Percentiles rank a stretch among this genome's conserved stretches.
phyloP scores from a whole-genome alignment of 1,140 invertebrate genomes.

The Drosophila pallidifrons region DNA sequence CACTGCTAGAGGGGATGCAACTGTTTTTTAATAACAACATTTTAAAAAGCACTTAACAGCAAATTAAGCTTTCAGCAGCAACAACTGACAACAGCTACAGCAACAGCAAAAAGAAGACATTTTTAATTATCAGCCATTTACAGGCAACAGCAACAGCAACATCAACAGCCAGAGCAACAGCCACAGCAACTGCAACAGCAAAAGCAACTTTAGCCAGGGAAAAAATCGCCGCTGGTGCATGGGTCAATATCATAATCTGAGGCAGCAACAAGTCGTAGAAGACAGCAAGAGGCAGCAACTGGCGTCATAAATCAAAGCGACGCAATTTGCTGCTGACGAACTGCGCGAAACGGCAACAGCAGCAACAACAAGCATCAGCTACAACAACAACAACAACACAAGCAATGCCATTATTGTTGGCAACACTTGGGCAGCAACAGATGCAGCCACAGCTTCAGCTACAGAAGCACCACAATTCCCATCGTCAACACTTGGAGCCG shows the following conservation, averaged over 20 bases:
- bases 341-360: conserved; percentile 58
- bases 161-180: conserved; percentile 11
- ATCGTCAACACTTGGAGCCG: conserved; percentile 68
- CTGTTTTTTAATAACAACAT: conserved; percentile 67
- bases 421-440: conserved; percentile 53
- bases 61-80: conserved; percentile 75
- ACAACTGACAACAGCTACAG: conserved; percentile 43
- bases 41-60: conserved; percentile 76
- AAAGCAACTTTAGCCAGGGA: conserved; percentile 22
- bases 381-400: conserved; percentile 36
- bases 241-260: conserved; percentile 84
- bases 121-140: conserved; percentile 75
- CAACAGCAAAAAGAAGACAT: conserved; percentile 64
- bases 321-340: conserved; percentile 84
- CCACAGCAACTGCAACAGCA: conserved; percentile 19
- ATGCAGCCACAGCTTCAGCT: conserved; percentile 22
- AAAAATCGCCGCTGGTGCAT: conserved; percentile 72
- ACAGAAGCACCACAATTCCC: conserved; percentile 67
- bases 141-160: conserved; percentile 38
- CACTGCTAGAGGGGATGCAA: not conserved
- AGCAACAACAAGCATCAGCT: conserved; percentile 41
- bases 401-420: conserved; percentile 62
- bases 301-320: conserved; percentile 80
- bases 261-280: conserved; percentile 68
- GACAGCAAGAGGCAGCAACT: conserved; percentile 63